Evolutionary conservation across 2,888 invertebrate genomes (phyloP).

Genomic region (Stictocephala bisonia): DNA sequence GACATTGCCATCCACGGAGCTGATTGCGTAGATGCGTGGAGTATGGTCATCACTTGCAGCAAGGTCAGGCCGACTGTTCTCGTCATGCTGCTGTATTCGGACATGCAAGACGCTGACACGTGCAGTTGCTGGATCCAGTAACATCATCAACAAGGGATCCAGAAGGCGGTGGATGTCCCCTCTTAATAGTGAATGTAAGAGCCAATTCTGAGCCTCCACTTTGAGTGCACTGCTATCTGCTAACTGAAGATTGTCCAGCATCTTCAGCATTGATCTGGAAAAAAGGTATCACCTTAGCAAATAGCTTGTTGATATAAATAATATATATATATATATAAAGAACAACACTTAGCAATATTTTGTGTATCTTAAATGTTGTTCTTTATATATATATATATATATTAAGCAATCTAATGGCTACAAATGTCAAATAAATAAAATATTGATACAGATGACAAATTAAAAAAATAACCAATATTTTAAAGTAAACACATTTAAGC

Average conservation of each 20-base stretch:
- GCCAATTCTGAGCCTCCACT: slow-evolving; percentile 79
- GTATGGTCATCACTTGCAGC: slow-evolving; percentile 54
- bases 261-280: slow-evolving; percentile 76
- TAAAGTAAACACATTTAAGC: neutral
- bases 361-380: no score
- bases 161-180: slow-evolving; percentile 83
- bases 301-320: neutral
- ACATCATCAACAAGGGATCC: slow-evolving; percentile 79
- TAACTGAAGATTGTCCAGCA: slow-evolving; percentile 75
- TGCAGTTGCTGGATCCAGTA: slow-evolving; percentile 84
- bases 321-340: no score
- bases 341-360: no score
- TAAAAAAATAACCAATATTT: neutral
- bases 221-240: slow-evolving; percentile 70
- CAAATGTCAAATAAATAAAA: neutral
- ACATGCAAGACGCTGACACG: slow-evolving; percentile 83
- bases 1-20: slow-evolving; percentile 83
- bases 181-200: slow-evolving; percentile 77
- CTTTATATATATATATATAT: no score
- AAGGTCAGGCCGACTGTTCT: slow-evolving; percentile 59
- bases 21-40: slow-evolving; percentile 76
- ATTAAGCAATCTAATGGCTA: no score
- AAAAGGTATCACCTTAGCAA: neutral
- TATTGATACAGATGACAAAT: neutral
- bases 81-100: slow-evolving; percentile 66